Base-by-base conservation (phyloP, 2,113 vertebrate genomes). In the Zosterops borbonicus region DNA sequence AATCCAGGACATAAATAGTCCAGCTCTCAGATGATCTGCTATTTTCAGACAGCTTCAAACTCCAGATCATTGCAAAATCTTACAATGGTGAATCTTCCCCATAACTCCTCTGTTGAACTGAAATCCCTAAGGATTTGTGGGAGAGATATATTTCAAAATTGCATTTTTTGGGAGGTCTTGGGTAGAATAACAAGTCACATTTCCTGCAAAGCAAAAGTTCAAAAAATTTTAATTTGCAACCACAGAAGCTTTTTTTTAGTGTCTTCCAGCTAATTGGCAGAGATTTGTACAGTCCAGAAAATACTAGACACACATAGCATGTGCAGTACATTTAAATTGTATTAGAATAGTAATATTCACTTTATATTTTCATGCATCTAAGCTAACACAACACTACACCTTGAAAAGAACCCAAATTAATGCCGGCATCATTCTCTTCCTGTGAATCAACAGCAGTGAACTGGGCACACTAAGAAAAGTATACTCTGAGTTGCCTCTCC, bases 131-230 rank as follows among this genome's bases (percentile, higher is more conserved):
- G 76, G 89, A 74, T 90, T 64, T 96, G 93, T 92, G 90, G 92
- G 59, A 68, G 41, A 95, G 84, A 95, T 83, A 83, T 42, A 89
- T 94, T 95, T 92, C 91, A 90, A 92, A 85, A 90, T 22, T 67
- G 27, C 42, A 70, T 64, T 60, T 71, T 93, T 92, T 47, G 85
- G n/a, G 71, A 49, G 33, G 75, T 88, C 67, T 88, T 77, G 82
- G 25, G 42, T 90, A 9, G 82, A 94, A 91, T 65, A 86, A 86
- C 60, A 92, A 83, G 63, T 80, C 52, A 35, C 52, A 94, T 91
- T 94, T 96, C 85, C 93, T 90, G 87, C 93, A 90, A 91, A 63
- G 85, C 55, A 95, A 90, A 91, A 91, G 92, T 95, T 87, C 5
- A 16, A 87, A 76, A 88, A 80, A 94, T 74, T 88, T 91, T 85